Evolutionary conservation across 2,888 invertebrate genomes (phyloP).

Genomic region (Drosophila flavopinicola): DNA sequence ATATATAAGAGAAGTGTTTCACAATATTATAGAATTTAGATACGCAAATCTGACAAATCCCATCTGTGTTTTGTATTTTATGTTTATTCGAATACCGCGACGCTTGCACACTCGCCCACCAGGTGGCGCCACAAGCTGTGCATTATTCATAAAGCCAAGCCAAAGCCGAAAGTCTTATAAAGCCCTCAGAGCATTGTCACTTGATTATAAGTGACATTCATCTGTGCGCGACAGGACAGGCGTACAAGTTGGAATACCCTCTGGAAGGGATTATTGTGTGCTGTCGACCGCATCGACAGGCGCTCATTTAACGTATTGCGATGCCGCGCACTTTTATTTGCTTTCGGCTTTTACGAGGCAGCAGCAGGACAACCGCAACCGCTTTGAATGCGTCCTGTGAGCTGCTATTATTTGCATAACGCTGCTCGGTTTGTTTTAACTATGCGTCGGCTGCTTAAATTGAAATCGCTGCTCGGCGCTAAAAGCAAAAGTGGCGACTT

Average conservation of each 20-base stretch:
- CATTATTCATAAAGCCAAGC: not conserved
- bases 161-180: not conserved
- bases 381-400: slow-evolving; percentile 18
- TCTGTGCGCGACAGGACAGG: slow-evolving; percentile 19
- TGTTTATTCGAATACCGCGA: no score
- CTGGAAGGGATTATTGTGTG: slow-evolving; percentile 9
- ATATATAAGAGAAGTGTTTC: no score
- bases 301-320: slow-evolving; percentile 70
- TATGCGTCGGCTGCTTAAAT: slow-evolving; percentile 65
- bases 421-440: slow-evolving; percentile 51
- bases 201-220: not conserved
- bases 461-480: slow-evolving; percentile 56
- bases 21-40: no score
- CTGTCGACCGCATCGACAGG: slow-evolving; percentile 31
- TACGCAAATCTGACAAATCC: no score
- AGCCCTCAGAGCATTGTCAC: not conserved
- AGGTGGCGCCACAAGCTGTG: no score
- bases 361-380: slow-evolving; percentile 55
- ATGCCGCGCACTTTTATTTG: slow-evolving; percentile 63
- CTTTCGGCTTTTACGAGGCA: slow-evolving; percentile 67
- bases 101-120: no score
- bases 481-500: no score
- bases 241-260: slow-evolving; percentile 16
- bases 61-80: no score
- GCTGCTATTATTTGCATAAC: slow-evolving; percentile 53